Conservation (phyloP, 1,140 invertebrate species). For the Ceratina calcarata region DNA sequence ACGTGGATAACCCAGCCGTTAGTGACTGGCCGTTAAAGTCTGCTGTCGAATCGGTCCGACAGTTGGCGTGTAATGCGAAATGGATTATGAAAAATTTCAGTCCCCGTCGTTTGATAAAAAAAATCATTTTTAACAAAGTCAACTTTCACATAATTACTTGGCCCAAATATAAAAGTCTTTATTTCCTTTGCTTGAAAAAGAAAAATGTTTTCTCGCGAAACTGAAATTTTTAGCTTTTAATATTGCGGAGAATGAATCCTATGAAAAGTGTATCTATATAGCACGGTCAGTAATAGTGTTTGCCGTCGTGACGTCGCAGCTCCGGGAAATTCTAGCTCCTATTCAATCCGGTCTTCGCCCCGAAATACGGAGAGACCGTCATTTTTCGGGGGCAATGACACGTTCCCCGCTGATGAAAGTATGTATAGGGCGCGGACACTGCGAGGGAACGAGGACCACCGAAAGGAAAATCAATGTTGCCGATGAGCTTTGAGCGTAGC, state of each 20-base stretch:
- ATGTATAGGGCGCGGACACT: constrained; percentile 55
- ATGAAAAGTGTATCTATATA: not conserved
- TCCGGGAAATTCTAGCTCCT: not conserved
- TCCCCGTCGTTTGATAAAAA: too few relatives aligned
- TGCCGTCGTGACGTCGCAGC: not conserved
- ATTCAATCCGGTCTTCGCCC: constrained; percentile 22
- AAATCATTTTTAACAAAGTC: not conserved
- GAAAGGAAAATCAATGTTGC: constrained; percentile 76
- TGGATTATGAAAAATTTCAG: constrained; percentile 21
- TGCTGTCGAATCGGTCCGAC: constrained; percentile 50
- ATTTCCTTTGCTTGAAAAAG: not conserved
- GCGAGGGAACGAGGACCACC: constrained; percentile 62
- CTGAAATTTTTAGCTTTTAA: not conserved
- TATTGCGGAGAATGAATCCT: too few relatives aligned
- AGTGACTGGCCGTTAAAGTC: constrained; percentile 45
- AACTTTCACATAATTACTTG: too few relatives aligned
- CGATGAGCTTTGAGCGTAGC: constrained; percentile 71
- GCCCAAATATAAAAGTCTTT: too few relatives aligned
- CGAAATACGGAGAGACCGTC: constrained; percentile 50
- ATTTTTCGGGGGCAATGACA: constrained; percentile 72
- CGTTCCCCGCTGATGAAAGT: constrained; percentile 60
- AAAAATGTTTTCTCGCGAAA: not conserved
- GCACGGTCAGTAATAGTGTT: not conserved
- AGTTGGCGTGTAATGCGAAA: constrained; percentile 48
- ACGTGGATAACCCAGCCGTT: constrained; percentile 39